These are phyloP conservation scores for Alviniconcha strummeri DNA, from an alignment of 2,888 invertebrate species.

Conservation along the genomic window DNA sequence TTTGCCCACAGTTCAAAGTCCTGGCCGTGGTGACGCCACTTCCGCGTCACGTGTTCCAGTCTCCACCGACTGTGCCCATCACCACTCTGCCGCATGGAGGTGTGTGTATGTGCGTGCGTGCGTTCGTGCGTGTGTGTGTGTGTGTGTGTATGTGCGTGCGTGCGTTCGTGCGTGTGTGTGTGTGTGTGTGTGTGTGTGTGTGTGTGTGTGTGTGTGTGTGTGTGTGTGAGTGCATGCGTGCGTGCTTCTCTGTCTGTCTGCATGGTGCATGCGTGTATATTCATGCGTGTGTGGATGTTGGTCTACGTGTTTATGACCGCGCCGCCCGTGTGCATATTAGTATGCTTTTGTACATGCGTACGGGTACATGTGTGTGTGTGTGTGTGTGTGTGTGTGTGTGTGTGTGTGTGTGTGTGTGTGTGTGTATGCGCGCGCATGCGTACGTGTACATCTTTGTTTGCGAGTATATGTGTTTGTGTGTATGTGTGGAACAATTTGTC, in stretches of 20 bases:
- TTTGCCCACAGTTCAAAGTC: conserved; percentile 86
- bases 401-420: not conserved
- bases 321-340: not conserved
- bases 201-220: not conserved
- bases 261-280: not conserved
- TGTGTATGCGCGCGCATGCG: not conserved
- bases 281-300: not conserved
- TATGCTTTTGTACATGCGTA: not conserved
- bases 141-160: not conserved
- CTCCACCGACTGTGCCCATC: conserved; percentile 67
- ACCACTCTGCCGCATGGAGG: conserved; percentile 72
- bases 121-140: not conserved
- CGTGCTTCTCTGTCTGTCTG: not conserved
- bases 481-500: too few species aligned
- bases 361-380: not conserved
- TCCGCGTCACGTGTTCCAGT: conserved; percentile 58
- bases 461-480: too few species aligned
- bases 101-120: conserved; percentile 41
- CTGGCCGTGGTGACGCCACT: conserved; percentile 82
- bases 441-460: not conserved
- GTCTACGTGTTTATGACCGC: not conserved
- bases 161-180: not conserved
- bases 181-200: not conserved
- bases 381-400: not conserved
- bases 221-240: not conserved